These are phyloP conservation scores for Acanthosepion pharaonis DNA, from an alignment of 2,888 invertebrate species.

Conservation along the genomic window DNA sequence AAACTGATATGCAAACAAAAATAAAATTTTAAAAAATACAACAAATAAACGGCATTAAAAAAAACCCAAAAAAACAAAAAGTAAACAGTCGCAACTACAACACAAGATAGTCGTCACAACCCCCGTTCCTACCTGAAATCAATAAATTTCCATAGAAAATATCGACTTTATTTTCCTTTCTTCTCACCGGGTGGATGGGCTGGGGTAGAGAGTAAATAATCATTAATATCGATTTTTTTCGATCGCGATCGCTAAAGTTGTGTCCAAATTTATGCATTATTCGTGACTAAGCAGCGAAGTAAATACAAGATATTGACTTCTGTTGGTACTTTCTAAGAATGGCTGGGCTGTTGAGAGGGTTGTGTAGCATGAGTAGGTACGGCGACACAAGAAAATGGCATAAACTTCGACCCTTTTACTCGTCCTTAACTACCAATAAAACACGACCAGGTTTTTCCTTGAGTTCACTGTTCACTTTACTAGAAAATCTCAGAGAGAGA, in stretches of 20 bases:
- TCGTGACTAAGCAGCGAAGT: background rate
- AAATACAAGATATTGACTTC: background rate
- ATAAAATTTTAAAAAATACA: background rate
- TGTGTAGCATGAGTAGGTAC: background rate
- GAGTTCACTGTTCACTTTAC: too few relatives aligned
- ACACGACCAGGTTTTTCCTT: too few relatives aligned
- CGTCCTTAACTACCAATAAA: background rate
- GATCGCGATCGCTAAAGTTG: background rate
- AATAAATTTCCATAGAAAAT: background rate
- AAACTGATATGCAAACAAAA: background rate
- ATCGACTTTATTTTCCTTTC: background rate
- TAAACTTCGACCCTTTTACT: background rate
- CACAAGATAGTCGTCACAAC: background rate
- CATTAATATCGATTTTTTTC: slow-evolving; percentile 25
- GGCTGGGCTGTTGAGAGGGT: background rate
- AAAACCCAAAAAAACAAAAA: too few relatives aligned
- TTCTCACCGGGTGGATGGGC: background rate
- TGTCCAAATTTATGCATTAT: background rate
- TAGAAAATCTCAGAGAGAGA: too few relatives aligned
- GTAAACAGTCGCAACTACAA: background rate
- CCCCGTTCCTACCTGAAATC: background rate
- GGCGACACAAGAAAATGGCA: background rate
- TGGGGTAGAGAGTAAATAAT: background rate
- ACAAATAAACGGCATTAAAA: background rate
- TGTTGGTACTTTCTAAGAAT: background rate